Evolutionary conservation across 1,140 invertebrate genomes (phyloP).

Genomic region (Linepithema humile): DNA sequence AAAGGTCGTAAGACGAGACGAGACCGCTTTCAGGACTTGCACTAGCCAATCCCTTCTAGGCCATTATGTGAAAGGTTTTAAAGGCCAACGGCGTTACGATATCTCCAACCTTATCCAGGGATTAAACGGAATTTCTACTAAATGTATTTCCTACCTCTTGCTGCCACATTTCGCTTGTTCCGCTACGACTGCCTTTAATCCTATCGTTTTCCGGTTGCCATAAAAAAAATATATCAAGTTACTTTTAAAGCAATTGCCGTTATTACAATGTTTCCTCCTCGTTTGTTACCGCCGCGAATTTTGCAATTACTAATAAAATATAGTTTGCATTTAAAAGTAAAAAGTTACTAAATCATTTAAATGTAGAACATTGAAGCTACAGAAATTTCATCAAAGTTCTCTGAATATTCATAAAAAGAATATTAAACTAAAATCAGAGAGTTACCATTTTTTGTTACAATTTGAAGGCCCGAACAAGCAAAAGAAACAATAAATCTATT

Average conservation of each 20-base stretch:
- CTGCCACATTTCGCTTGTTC: not conserved
- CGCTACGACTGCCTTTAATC: conserved; percentile 33
- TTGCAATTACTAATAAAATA: not conserved
- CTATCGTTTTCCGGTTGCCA: not conserved
- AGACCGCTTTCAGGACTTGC: not conserved
- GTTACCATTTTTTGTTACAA: too few relatives aligned
- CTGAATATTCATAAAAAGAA: too few relatives aligned
- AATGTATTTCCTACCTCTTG: conserved; percentile 41
- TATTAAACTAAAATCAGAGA: not conserved
- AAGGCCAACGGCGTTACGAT: conserved; percentile 42
- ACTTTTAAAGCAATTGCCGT: not conserved
- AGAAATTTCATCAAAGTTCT: not conserved
- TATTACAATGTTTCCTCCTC: not conserved
- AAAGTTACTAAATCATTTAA: too few relatives aligned
- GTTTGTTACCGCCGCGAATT: not conserved
- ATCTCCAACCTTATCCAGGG: conserved; percentile 27
- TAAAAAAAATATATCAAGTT: conserved; percentile 5
- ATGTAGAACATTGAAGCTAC: not conserved
- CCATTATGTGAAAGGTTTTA: conserved; percentile 33
- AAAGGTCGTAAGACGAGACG: conserved; percentile 2
- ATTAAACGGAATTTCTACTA: conserved; percentile 45
- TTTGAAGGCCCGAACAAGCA: too few relatives aligned
- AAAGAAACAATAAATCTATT: too few relatives aligned
- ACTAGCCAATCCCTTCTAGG: conserved; percentile 19
- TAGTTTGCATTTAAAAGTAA: too few relatives aligned